These are phyloP conservation scores for Protomyctophum bolini DNA, from an alignment of 2,113 vertebrate genomes.

Conservation along the genomic window DNA sequence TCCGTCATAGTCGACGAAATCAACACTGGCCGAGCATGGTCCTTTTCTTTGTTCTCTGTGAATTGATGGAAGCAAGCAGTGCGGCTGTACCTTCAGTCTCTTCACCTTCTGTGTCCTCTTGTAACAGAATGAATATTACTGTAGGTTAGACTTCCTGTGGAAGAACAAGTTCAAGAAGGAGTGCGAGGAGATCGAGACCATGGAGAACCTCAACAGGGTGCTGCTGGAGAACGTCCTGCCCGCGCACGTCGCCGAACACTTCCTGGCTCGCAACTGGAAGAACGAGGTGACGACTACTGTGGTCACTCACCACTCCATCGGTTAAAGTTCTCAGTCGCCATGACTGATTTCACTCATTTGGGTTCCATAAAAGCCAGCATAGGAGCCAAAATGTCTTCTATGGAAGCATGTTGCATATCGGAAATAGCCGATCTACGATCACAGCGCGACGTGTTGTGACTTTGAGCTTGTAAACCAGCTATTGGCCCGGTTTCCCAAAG, in stretches of 20 bases:
- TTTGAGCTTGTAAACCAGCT: too few species aligned
- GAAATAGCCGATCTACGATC: too few species aligned
- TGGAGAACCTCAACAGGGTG: constrained; percentile 97
- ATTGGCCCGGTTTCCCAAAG: too few species aligned
- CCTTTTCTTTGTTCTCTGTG: constrained; percentile 68
- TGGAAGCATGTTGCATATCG: too few species aligned
- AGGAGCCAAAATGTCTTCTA: too few species aligned
- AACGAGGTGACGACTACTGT: constrained; percentile 86
- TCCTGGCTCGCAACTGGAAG: constrained; percentile 95
- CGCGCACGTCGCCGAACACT: constrained; percentile 96
- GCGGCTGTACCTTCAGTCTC: constrained; percentile 74
- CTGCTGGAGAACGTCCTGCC: constrained; percentile 96
- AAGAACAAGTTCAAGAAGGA: constrained; percentile 99
- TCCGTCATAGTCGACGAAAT: too few species aligned
- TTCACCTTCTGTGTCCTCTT: constrained; percentile 99
- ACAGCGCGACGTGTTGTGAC: too few species aligned
- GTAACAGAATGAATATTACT: constrained; percentile 99
- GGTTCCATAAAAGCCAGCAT: too few species aligned
- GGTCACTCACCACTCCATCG: background rate
- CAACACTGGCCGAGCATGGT: background rate
- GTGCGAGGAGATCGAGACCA: constrained; percentile 98
- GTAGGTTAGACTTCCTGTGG: constrained; percentile 99
- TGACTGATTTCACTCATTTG: too few species aligned
- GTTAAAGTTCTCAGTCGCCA: too few species aligned
- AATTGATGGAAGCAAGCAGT: constrained; percentile 89